A percentile compares a stretch with the other conserved stretches of the same genome.
phyloP scores from a whole-genome alignment of 2,113 vertebrate species.

The Halichoeres trimaculatus region DNA sequence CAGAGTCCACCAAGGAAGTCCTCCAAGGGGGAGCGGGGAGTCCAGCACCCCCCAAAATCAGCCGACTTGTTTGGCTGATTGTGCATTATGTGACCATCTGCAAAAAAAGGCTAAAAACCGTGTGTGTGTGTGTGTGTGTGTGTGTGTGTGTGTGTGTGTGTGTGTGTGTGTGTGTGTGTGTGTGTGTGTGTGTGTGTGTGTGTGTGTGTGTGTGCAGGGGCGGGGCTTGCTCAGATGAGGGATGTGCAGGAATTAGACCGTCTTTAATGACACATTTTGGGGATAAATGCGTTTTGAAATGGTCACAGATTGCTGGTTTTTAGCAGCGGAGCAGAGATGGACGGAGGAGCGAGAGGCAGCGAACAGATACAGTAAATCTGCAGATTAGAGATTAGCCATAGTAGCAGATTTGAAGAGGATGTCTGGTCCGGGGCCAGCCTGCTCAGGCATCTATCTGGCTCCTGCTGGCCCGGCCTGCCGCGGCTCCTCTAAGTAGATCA shows the following conservation, averaged over 20 bases:
- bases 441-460: constrained; percentile 84
- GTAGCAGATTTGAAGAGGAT: constrained; percentile 81
- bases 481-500: constrained; percentile 77
- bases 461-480: constrained; percentile 72
- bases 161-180: constrained; percentile 33
- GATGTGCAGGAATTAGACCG: constrained; percentile 71
- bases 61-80: constrained; percentile 84
- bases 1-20: constrained; percentile 67
- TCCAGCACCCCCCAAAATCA: constrained; percentile 79
- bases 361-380: constrained; percentile 83
- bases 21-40: constrained; percentile 68
- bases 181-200: constrained; percentile 47
- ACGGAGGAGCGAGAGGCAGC: constrained; percentile 61
- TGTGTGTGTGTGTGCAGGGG: constrained; percentile 50
- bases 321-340: constrained; percentile 68
- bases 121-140: constrained; percentile 41
- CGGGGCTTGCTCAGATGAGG: constrained; percentile 45
- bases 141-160: too few relatives aligned
- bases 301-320: constrained; percentile 83
- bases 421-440: constrained; percentile 79
- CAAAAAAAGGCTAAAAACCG: constrained; percentile 34
- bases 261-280: constrained; percentile 84
- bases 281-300: constrained; percentile 81
- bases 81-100: constrained; percentile 83
- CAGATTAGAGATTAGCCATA: constrained; percentile 87